Evolutionary conservation across 2,113 vertebrate species (phyloP).

Genomic region (Zootoca vivipara): DNA sequence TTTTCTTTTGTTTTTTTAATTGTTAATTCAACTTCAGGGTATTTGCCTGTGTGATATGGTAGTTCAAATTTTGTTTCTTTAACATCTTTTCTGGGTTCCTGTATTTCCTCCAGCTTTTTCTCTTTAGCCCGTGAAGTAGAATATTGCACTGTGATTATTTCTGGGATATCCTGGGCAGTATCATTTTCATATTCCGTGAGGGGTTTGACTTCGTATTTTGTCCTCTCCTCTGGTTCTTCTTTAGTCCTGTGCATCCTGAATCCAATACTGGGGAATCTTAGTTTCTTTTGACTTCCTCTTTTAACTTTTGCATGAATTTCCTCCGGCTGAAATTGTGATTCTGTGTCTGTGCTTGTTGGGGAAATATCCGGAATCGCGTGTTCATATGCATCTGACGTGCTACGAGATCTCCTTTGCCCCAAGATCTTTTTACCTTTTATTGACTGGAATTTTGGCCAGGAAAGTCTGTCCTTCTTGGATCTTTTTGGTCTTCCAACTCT

Average conservation of each 20-base stretch:
- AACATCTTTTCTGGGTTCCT: conserved; percentile 24
- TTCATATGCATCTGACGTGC: conserved; percentile 78
- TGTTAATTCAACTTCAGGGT: conserved; percentile 70
- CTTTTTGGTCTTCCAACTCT: conserved; percentile 63
- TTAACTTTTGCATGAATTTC: conserved; percentile 28
- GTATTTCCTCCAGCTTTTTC: conserved; percentile 15
- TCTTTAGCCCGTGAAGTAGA: conserved; percentile 36
- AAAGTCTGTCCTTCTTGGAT: conserved; percentile 74
- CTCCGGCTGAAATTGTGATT: conserved; percentile 60
- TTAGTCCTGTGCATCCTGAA: conserved; percentile 67
- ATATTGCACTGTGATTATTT: conserved; percentile 52
- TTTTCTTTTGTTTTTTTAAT: conserved; percentile 58
- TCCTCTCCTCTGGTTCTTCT: conserved; percentile 54
- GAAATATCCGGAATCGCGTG: conserved; percentile 54
- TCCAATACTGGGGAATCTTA: conserved; percentile 68
- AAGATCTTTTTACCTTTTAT: conserved; percentile 63
- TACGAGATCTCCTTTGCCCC: conserved; percentile 76
- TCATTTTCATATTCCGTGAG: conserved; percentile 47
- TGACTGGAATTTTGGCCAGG: conserved; percentile 81
- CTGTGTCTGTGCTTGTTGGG: conserved; percentile 72
- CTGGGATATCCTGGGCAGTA: conserved; percentile 5
- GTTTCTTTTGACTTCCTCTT: conserved; percentile 54
- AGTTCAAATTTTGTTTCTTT: conserved; percentile 52
- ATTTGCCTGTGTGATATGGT: conserved; percentile 5
- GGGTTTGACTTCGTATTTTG: conserved; percentile 57